Percentiles rank a stretch among this genome's conserved stretches.
Evolutionary conservation across 2,888 invertebrate genomes (phyloP).

Genomic region (Drosophila parthenogenetica): DNA sequence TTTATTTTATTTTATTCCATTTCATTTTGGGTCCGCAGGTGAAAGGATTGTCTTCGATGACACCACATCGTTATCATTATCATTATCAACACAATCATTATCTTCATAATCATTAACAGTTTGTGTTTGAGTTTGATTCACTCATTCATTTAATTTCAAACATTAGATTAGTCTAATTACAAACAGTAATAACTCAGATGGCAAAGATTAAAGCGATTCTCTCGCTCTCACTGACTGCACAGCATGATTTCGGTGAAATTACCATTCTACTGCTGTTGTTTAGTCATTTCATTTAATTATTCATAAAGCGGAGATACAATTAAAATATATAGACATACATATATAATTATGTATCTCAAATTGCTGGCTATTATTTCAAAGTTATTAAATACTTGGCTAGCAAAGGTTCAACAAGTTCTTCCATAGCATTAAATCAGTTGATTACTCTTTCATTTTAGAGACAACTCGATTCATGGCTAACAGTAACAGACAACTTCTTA

Average conservation of each 20-base stretch:
- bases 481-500: constrained; percentile 32
- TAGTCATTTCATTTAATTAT: constrained; percentile 29
- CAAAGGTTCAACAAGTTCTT: constrained; percentile 1
- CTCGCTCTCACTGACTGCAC: constrained; percentile 4
- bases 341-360: constrained; percentile 10
- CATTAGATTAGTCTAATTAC: constrained; percentile 47
- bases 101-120: constrained; percentile 32
- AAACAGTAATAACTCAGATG: constrained; percentile 28
- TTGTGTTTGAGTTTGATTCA: constrained; percentile 22
- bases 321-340: neutral
- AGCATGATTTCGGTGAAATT: constrained; percentile 19
- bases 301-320: neutral
- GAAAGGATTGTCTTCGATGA: constrained; percentile 37
- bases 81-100: constrained; percentile 35
- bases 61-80: constrained; percentile 48
- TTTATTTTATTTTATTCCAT: too few species aligned
- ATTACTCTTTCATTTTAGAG: constrained; percentile 9
- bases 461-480: constrained; percentile 17
- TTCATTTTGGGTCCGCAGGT: neutral
- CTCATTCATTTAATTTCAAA: constrained; percentile 25
- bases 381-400: constrained; percentile 2
- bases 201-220: constrained; percentile 38
- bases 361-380: constrained; percentile 9
- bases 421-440: neutral
- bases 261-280: neutral